Conservation (phyloP, 2,888 invertebrate species). For the Euphydryas editha region DNA sequence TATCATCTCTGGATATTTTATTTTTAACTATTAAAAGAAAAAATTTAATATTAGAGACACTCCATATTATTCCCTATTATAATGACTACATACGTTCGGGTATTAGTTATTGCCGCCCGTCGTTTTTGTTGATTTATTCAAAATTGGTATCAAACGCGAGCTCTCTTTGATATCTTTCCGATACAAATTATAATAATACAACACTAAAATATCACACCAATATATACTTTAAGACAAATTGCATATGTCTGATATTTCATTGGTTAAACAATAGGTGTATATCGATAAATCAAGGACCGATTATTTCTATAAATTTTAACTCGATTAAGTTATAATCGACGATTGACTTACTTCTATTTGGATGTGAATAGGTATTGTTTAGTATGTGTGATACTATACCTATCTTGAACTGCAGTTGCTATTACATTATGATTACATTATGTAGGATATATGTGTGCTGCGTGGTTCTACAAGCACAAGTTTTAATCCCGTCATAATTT, state of each 20-base stretch:
- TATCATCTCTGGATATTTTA: too few species aligned
- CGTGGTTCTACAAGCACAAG: not conserved
- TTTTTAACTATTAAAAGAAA: too few species aligned
- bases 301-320: constrained; percentile 78
- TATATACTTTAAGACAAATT: constrained; percentile 41
- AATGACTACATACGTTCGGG: constrained; percentile 62
- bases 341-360: constrained; percentile 82
- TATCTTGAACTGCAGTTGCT: not conserved
- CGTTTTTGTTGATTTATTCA: constrained; percentile 83
- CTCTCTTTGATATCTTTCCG: constrained; percentile 71
- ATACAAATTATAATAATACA: constrained; percentile 75
- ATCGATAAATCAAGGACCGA: constrained; percentile 78
- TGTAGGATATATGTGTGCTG: not conserved
- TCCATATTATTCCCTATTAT: constrained; percentile 53
- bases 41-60: constrained; percentile 24
- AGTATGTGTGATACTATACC: constrained; percentile 32
- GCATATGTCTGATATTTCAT: constrained; percentile 43
- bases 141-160: constrained; percentile 71
- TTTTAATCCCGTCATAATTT: too few species aligned
- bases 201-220: constrained; percentile 37
- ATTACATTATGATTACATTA: not conserved
- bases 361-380: constrained; percentile 38
- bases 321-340: constrained; percentile 50
- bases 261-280: not conserved
- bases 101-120: constrained; percentile 80